phyloP scores from a whole-genome alignment of 2,797 vertebrate species.

The Leptoclinus maculatus region DNA sequence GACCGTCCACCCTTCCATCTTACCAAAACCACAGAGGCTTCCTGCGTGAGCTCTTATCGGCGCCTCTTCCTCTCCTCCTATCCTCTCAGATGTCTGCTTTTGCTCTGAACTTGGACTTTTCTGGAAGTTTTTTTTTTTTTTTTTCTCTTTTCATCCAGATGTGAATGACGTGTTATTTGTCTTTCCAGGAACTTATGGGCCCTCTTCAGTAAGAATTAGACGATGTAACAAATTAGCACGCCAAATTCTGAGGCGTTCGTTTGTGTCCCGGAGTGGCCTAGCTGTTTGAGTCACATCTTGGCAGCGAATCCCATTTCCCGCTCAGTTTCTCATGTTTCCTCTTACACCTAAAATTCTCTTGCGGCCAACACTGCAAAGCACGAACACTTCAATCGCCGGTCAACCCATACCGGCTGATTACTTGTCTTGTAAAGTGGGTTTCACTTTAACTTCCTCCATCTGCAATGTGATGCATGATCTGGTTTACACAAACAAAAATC shows the following conservation, averaged over 20 bases:
- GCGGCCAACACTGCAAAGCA: constrained; percentile 5
- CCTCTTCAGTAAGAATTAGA: constrained; percentile 14
- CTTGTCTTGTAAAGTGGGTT: not conserved
- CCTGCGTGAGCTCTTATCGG: constrained; percentile 61
- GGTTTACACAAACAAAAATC: not conserved
- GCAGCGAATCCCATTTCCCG: constrained; percentile 37
- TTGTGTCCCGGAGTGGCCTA: constrained; percentile 50
- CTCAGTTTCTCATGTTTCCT: constrained; percentile 45
- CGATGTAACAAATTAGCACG: constrained; percentile 4
- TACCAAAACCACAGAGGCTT: constrained; percentile 33
- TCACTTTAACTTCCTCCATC: not conserved
- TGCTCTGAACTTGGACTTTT: constrained; percentile 49
- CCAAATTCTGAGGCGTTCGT: constrained; percentile 8
- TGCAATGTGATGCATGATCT: not conserved
- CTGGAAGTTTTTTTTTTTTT: not conserved
- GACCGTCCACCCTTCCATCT: constrained; percentile 37
- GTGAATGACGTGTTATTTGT: not conserved
- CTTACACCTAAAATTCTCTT: constrained; percentile 20
- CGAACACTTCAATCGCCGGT: not conserved
- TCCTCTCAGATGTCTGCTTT: constrained; percentile 62
- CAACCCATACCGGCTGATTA: not conserved
- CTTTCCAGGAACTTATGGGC: not conserved
- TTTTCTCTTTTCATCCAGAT: not conserved
- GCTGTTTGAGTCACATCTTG: constrained; percentile 39
- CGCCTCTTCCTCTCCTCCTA: constrained; percentile 48